A percentile compares a stretch with the other conserved stretches of the same genome.
phyloP scores from a whole-genome alignment of 2,797 vertebrate species.

The Dromococcyx pavoninus region DNA sequence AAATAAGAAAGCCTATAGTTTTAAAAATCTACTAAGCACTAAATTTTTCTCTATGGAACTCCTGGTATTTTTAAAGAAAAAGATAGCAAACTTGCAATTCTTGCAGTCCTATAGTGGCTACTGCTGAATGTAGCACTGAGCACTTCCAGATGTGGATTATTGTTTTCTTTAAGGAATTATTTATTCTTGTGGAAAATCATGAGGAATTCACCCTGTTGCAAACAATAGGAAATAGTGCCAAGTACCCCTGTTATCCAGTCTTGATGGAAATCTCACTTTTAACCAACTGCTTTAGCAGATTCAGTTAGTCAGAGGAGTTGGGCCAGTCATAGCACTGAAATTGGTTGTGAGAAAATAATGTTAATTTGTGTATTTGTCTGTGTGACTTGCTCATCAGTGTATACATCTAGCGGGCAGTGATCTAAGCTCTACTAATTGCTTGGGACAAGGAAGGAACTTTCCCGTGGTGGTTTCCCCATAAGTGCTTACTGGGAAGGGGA shows the following conservation, averaged over 20 bases:
- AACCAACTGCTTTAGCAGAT: background rate
- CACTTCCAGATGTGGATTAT: constrained; percentile 31
- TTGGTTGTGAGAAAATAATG: background rate
- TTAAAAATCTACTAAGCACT: background rate
- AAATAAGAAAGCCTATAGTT: background rate
- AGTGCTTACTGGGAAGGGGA: background rate
- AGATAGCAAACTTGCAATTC: background rate
- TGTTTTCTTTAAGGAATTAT: constrained; percentile 40
- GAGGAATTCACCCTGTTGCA: constrained; percentile 25
- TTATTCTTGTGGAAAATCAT: background rate
- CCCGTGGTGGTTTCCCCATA: background rate
- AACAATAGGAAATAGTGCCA: background rate
- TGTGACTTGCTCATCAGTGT: background rate
- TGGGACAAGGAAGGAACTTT: background rate
- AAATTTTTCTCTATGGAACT: background rate
- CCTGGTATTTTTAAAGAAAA: constrained; percentile 1
- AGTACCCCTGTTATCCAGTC: background rate
- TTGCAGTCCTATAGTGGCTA: constrained; percentile 11
- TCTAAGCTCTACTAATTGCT: background rate
- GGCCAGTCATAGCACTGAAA: background rate
- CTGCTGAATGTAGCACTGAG: background rate
- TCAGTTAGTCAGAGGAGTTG: background rate
- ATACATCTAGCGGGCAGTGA: background rate
- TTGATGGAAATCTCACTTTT: background rate
- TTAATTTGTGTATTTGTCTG: background rate